Conservation (phyloP, 2,113 vertebrate species). For the Lophura nycthemera region DNA sequence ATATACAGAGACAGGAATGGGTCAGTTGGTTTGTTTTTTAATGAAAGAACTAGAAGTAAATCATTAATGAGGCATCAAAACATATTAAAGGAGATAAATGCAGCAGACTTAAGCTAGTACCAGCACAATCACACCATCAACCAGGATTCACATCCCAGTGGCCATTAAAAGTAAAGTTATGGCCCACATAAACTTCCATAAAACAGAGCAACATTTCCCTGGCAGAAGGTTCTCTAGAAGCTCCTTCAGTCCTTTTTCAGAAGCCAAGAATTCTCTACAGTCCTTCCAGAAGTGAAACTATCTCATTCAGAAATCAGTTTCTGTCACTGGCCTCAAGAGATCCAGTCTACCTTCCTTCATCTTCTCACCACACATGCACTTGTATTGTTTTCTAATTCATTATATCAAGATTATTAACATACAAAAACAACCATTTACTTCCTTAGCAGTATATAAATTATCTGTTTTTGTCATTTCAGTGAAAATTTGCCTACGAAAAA, state of each 20-base stretch:
- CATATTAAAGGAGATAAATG: background rate
- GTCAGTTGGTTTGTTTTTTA: background rate
- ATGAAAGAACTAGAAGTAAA: background rate
- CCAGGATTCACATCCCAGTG: background rate
- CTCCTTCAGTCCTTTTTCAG: background rate
- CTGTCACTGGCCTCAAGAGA: background rate
- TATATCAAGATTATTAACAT: background rate
- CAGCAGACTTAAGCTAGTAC: background rate
- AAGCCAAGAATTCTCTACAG: background rate
- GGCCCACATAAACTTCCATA: background rate
- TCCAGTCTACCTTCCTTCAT: background rate
- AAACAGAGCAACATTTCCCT: background rate
- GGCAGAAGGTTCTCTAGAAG: background rate
- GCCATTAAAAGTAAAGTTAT: background rate
- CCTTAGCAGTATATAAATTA: background rate
- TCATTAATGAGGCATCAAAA: background rate
- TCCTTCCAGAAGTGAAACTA: background rate
- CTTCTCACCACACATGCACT: background rate
- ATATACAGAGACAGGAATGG: background rate
- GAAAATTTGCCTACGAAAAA: conserved; percentile 33
- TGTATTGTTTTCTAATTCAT: background rate
- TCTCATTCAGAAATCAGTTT: background rate
- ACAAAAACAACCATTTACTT: background rate
- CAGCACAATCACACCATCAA: background rate
- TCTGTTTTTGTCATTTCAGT: background rate